These are phyloP conservation scores for Pteropus rufus DNA, from an alignment of 2,797 vertebrate species.

Conservation along the genomic window DNA sequence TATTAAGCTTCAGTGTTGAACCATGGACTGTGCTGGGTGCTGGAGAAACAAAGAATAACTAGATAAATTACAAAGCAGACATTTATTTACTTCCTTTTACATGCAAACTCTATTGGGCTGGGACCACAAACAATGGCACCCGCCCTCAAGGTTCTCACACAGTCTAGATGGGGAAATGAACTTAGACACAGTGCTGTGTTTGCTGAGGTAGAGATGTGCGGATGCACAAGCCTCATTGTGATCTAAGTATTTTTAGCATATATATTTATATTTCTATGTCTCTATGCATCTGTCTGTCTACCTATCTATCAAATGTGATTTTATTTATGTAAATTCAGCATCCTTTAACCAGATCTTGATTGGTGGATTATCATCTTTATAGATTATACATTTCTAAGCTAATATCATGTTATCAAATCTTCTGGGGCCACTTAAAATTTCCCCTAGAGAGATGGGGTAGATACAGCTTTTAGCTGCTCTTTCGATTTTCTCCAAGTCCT, in stretches of 20 bases:
- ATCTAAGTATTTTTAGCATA: background rate
- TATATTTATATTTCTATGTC: background rate
- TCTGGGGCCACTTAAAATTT: constrained; percentile 44
- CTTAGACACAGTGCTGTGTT: background rate
- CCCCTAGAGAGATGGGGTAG: constrained; percentile 22
- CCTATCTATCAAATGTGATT: background rate
- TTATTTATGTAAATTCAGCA: constrained; percentile 18
- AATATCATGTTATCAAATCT: constrained; percentile 21
- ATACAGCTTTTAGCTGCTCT: constrained; percentile 13
- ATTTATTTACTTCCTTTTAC: background rate
- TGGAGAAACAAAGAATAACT: background rate
- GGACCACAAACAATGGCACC: background rate
- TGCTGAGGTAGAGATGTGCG: background rate
- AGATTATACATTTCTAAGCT: constrained; percentile 31
- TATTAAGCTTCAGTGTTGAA: background rate
- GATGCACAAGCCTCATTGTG: background rate
- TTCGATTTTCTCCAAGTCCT: constrained; percentile 49
- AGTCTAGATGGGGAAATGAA: background rate
- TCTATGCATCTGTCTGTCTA: background rate
- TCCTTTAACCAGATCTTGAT: background rate
- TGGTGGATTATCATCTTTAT: constrained; percentile 19
- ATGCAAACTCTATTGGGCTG: background rate
- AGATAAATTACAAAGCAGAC: background rate
- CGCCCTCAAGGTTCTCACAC: background rate
- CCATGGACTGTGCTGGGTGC: background rate